Evolutionary conservation across 2,797 vertebrate species (phyloP).

Genomic region (Philypnodon macrostomus): DNA sequence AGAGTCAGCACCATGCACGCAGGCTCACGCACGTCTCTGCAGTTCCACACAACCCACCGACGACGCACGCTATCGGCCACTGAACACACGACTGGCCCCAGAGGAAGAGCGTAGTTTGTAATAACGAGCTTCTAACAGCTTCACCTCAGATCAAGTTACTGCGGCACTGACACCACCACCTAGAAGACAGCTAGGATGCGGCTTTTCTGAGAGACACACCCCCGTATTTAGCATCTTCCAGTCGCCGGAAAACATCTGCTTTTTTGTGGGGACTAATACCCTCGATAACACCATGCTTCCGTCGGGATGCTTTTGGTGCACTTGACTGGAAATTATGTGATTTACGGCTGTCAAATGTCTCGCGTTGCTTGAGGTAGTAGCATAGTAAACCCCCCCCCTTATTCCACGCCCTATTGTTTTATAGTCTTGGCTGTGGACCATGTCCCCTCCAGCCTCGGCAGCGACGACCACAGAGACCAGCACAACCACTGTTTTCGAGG

Average conservation of each 20-base stretch:
- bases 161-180: constrained; percentile 50
- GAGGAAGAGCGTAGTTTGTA: constrained; percentile 22
- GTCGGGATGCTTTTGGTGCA: constrained; percentile 15
- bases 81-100: not conserved
- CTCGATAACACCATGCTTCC: constrained; percentile 16
- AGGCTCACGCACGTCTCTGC: constrained; percentile 13
- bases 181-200: constrained; percentile 12
- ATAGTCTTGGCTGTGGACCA: constrained; percentile 44
- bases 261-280: constrained; percentile 3
- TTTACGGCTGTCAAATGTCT: constrained; percentile 12
- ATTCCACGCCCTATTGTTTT: constrained; percentile 55
- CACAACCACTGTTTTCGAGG: constrained; percentile 69
- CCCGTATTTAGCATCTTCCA: not conserved
- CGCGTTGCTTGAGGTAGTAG: no score
- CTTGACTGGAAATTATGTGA: constrained; percentile 7
- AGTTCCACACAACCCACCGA: not conserved
- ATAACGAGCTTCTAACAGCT: constrained; percentile 23
- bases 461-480: constrained; percentile 81
- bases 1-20: constrained; percentile 50
- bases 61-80: not conserved
- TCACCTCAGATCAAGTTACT: constrained; percentile 40
- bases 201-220: constrained; percentile 1
- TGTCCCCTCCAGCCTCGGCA: constrained; percentile 87
- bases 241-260: constrained; percentile 3
- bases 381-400: constrained; percentile 22